These are phyloP conservation scores for Caenorhabditis remanei DNA, from an alignment of 1,140 invertebrate species.

Conservation along the genomic window DNA sequence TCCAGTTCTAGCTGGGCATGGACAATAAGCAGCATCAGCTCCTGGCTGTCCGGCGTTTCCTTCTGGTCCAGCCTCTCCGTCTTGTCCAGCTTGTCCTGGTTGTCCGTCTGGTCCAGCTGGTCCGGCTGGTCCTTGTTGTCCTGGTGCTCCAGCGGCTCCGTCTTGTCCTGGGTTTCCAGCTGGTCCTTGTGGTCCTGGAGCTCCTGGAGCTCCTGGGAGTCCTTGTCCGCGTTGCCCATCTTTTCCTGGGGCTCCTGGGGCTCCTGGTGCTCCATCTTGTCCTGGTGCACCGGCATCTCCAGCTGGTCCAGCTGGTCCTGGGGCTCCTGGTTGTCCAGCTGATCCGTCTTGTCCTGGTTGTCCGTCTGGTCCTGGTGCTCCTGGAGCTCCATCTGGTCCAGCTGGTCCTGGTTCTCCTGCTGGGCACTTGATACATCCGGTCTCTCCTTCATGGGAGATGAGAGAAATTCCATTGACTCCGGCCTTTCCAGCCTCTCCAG, in stretches of 20 bases:
- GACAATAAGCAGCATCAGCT: slow-evolving; percentile 50
- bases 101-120: slow-evolving; percentile 45
- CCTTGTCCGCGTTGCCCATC: slow-evolving; percentile 35
- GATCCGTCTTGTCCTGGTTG: slow-evolving; percentile 43
- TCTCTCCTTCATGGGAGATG: slow-evolving; percentile 22
- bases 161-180: slow-evolving; percentile 49
- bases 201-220: slow-evolving; percentile 42
- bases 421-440: slow-evolving; percentile 24
- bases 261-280: slow-evolving; percentile 37
- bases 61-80: slow-evolving; percentile 45
- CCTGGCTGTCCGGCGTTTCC: slow-evolving; percentile 42
- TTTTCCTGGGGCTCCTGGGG: slow-evolving; percentile 44
- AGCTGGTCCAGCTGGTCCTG: slow-evolving; percentile 52
- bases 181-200: slow-evolving; percentile 43
- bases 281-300: slow-evolving; percentile 37
- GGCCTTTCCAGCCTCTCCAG: slow-evolving; percentile 52
- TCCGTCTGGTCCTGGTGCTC: slow-evolving; percentile 54
- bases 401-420: slow-evolving; percentile 51
- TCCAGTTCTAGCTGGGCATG: slow-evolving; percentile 46
- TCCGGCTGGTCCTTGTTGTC: slow-evolving; percentile 34
- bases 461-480: slow-evolving; percentile 41
- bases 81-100: slow-evolving; percentile 57
- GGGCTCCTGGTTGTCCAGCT: slow-evolving; percentile 47
- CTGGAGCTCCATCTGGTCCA: slow-evolving; percentile 56
- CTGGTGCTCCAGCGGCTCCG: slow-evolving; percentile 55